Conservation (phyloP, 2,888 invertebrate genomes). For the Pinctada fucata region DNA sequence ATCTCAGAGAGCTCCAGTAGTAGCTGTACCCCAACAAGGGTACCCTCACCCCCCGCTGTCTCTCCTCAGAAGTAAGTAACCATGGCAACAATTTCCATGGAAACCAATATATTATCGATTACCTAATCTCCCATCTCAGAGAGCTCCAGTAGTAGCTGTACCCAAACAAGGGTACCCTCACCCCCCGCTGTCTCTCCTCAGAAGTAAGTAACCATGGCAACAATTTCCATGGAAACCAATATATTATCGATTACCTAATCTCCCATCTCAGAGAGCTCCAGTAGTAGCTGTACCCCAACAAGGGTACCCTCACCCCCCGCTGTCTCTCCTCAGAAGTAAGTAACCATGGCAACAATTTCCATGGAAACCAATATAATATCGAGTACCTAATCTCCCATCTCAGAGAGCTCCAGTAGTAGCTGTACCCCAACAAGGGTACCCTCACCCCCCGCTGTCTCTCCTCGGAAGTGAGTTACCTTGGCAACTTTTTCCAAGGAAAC, state of each 20-base stretch:
- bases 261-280: conserved; percentile 29
- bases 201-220: conserved; percentile 35
- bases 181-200: conserved; percentile 27
- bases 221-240: conserved; percentile 18
- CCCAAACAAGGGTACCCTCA: background rate
- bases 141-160: background rate
- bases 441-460: conserved; percentile 53
- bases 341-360: background rate
- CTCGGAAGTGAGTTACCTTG: conserved; percentile 42
- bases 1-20: conserved; percentile 31
- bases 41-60: conserved; percentile 49
- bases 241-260: conserved; percentile 31
- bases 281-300: conserved; percentile 41
- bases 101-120: background rate
- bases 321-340: conserved; percentile 53
- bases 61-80: conserved; percentile 49
- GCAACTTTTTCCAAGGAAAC: background rate
- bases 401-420: conserved; percentile 39
- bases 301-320: conserved; percentile 45
- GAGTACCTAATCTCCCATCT: too few species aligned
- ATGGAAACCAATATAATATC: background rate
- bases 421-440: conserved; percentile 38
- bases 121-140: background rate
- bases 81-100: too few species aligned
- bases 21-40: conserved; percentile 38